These are phyloP conservation scores for Elephas maximus DNA, from an alignment of 2,113 vertebrate genomes.

Conservation along the genomic window DNA sequence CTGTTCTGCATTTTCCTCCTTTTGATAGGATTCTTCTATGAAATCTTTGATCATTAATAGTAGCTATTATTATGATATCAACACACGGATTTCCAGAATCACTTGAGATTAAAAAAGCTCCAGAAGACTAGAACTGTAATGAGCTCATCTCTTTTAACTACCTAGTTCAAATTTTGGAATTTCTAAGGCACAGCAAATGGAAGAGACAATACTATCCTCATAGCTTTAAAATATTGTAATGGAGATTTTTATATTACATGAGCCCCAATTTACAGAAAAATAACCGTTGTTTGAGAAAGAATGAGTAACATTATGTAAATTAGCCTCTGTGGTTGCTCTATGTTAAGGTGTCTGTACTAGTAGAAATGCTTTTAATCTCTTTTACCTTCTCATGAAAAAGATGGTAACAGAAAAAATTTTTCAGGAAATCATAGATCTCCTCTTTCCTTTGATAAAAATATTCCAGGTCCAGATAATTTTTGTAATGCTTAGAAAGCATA, in stretches of 20 bases:
- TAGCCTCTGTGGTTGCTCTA: constrained; percentile 37
- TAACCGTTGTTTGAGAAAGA: constrained; percentile 5
- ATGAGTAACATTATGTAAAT: background rate
- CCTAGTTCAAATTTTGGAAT: background rate
- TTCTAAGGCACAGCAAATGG: background rate
- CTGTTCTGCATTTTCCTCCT: background rate
- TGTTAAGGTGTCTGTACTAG: constrained; percentile 68
- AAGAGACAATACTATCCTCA: background rate
- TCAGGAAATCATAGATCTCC: background rate
- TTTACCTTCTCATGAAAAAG: constrained; percentile 80
- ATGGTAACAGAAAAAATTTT: constrained; percentile 73
- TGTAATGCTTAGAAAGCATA: background rate
- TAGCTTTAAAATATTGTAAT: background rate
- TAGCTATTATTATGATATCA: background rate
- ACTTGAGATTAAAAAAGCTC: background rate
- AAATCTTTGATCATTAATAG: background rate
- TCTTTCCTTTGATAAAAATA: background rate
- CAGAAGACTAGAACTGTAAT: background rate
- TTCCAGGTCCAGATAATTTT: constrained; percentile 20
- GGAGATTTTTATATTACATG: background rate
- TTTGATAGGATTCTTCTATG: background rate
- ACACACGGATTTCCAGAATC: background rate
- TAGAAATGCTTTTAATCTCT: constrained; percentile 84
- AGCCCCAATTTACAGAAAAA: background rate
- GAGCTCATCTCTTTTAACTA: background rate